Conservation (phyloP, 2,888 invertebrate species). For the Dorcus hopei region DNA sequence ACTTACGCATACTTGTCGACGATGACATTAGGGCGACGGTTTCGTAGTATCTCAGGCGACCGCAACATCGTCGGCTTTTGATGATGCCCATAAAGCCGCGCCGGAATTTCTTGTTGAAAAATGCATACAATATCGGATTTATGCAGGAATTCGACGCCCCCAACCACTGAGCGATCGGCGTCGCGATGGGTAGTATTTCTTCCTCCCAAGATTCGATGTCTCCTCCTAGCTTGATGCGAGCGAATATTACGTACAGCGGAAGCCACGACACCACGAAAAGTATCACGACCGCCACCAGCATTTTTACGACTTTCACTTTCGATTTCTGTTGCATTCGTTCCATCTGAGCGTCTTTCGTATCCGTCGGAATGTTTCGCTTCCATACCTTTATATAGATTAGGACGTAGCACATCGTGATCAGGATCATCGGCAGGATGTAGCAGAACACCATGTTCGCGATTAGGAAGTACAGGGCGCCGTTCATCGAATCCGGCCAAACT, state of each 20-base stretch:
- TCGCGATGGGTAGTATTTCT: slow-evolving; percentile 73
- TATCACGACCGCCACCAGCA: slow-evolving; percentile 89
- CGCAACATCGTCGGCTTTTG: slow-evolving; percentile 82
- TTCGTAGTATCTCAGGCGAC: slow-evolving; percentile 80
- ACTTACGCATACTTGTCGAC: slow-evolving; percentile 80
- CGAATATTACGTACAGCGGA: slow-evolving; percentile 85
- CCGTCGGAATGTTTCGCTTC: slow-evolving; percentile 83
- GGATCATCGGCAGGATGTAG: slow-evolving; percentile 86
- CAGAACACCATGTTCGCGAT: slow-evolving; percentile 85
- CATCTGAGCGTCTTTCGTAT: slow-evolving; percentile 88
- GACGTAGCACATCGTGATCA: slow-evolving; percentile 89
- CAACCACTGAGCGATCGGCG: slow-evolving; percentile 88
- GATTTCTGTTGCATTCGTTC: slow-evolving; percentile 91
- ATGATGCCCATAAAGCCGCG: slow-evolving; percentile 86
- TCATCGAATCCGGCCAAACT: slow-evolving; percentile 81
- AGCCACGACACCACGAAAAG: slow-evolving; percentile 93
- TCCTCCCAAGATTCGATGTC: slow-evolving; percentile 74
- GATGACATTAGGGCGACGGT: slow-evolving; percentile 83
- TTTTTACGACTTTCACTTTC: slow-evolving; percentile 91
- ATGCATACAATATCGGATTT: slow-evolving; percentile 91
- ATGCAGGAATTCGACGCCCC: slow-evolving; percentile 94
- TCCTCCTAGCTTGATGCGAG: slow-evolving; percentile 79
- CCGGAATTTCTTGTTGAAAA: slow-evolving; percentile 91
- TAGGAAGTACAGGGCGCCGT: slow-evolving; percentile 82
- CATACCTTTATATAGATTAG: slow-evolving; percentile 85